Evolutionary conservation across 2,113 vertebrate genomes (phyloP).

Genomic region (Dipodomys spectabilis): DNA sequence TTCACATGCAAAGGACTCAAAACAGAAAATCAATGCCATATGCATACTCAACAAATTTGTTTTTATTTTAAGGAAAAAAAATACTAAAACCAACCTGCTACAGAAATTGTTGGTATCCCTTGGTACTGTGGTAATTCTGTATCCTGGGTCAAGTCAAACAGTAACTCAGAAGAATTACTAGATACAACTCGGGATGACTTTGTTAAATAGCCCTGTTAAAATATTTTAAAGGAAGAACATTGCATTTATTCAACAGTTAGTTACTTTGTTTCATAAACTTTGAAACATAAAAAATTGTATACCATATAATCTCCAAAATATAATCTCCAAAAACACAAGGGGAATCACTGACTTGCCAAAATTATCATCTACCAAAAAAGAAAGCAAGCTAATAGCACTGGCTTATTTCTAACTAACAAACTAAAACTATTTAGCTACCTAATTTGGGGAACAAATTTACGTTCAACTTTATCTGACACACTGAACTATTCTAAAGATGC

Average conservation of each 20-base stretch:
- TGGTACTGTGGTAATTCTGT: conserved; percentile 90
- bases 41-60: conserved; percentile 43
- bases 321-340: conserved; percentile 39
- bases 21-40: conserved; percentile 40
- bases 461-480: background rate
- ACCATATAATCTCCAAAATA: no score
- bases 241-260: conserved; percentile 63
- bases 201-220: conserved; percentile 91
- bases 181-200: conserved; percentile 88
- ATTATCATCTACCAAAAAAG: conserved; percentile 28
- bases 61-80: conserved; percentile 69
- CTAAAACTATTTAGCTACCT: conserved; percentile 18
- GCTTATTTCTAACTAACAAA: background rate
- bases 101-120: conserved; percentile 88
- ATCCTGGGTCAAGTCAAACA: conserved; percentile 88
- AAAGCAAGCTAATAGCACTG: conserved; percentile 14
- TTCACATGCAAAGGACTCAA: conserved; percentile 41
- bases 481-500: conserved; percentile 34
- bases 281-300: conserved; percentile 56
- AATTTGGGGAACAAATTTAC: background rate
- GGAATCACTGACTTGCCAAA: conserved; percentile 43
- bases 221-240: conserved; percentile 82
- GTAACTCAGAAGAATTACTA: conserved; percentile 89
- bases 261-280: conserved; percentile 70
- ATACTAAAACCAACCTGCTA: conserved; percentile 89